These are phyloP conservation scores for Allygus modestus DNA, from an alignment of 2,888 invertebrate genomes.

Conservation along the genomic window DNA sequence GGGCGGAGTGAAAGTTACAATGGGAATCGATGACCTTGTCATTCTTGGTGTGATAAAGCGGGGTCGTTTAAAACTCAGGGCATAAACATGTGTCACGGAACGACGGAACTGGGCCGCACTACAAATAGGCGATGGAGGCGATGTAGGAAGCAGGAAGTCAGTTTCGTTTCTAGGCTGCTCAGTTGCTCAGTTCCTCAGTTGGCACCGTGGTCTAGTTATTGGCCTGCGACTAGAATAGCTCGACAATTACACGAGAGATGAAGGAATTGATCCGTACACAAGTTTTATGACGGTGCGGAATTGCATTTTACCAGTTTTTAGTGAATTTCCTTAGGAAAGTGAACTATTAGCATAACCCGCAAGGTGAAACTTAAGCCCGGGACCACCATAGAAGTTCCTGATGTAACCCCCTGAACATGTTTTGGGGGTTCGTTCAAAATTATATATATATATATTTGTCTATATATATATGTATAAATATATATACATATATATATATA, in stretches of 20 bases:
- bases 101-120: neutral
- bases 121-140: neutral
- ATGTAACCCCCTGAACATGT: too few relatives aligned
- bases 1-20: neutral
- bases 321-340: too few relatives aligned
- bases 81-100: too few relatives aligned
- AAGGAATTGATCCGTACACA: neutral
- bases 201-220: slow-evolving; percentile 12
- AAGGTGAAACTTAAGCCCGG: too few relatives aligned
- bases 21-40: slow-evolving; percentile 9
- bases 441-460: too few relatives aligned
- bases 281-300: too few relatives aligned
- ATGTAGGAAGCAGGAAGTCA: slow-evolving; percentile 7
- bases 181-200: neutral
- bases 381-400: too few relatives aligned
- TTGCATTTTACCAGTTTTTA: too few relatives aligned
- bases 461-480: too few relatives aligned
- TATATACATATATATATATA: too few relatives aligned
- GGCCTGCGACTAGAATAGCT: neutral
- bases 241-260: neutral
- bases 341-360: too few relatives aligned
- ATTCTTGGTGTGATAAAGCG: neutral
- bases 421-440: too few relatives aligned
- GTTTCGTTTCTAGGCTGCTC: slow-evolving; percentile 20
- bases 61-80: neutral